Percentiles rank a stretch among this genome's conserved stretches.
phyloP scores from a whole-genome alignment of 1,140 invertebrate genomes.

The Myzus persicae region DNA sequence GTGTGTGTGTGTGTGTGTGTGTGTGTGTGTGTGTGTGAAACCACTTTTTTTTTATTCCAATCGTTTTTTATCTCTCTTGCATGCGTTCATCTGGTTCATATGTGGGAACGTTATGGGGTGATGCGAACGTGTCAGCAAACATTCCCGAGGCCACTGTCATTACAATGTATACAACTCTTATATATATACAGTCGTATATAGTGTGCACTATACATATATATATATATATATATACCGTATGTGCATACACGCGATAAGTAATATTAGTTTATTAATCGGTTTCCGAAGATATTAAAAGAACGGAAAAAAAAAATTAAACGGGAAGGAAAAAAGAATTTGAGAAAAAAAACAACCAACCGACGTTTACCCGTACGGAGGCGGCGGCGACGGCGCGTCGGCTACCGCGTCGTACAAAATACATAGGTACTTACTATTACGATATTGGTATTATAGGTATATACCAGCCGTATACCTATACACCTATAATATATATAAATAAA shows the following conservation, averaged over 20 bases:
- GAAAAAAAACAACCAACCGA: background rate
- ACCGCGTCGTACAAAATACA: conserved; percentile 1
- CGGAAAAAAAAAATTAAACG: background rate
- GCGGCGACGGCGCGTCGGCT: background rate
- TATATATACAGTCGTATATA: background rate
- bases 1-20: background rate
- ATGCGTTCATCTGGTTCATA: background rate
- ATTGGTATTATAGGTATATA: background rate
- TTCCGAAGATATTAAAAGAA: background rate
- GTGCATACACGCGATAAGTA: background rate
- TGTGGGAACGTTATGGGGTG: background rate
- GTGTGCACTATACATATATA: background rate
- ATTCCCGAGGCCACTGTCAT: background rate
- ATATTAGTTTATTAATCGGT: background rate
- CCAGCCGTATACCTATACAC: background rate
- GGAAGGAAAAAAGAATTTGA: background rate
- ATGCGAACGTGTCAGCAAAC: conserved; percentile 12
- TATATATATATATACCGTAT: background rate
- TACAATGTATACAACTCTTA: background rate
- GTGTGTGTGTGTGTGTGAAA: background rate
- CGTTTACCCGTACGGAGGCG: background rate
- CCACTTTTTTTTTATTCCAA: background rate
- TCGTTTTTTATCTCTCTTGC: background rate
- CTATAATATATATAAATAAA: background rate
- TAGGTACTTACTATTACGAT: background rate